Base-by-base conservation (phyloP, 2,888 invertebrate genomes). In the Caenorhabditis afra region DNA sequence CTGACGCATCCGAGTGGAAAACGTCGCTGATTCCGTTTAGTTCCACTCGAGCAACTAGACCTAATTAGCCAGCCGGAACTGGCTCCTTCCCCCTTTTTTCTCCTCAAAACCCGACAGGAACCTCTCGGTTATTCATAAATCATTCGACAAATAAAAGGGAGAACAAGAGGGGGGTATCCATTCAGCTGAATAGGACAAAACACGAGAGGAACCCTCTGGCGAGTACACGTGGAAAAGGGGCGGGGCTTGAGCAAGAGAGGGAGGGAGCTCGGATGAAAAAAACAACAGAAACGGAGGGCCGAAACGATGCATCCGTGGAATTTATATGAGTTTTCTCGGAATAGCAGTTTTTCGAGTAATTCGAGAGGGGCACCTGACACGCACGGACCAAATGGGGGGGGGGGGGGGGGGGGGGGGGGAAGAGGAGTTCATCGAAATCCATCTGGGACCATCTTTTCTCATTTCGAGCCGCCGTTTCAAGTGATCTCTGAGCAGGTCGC, bases 1-100 rank as follows among this genome's bases (percentile, higher is more conserved):
- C 57, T 71, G 47, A 39, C 22, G 55, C 71, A 71, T 23, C 62
- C 62, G 41, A 71, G 62, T 61, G 71, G 37, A 35, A 62, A 45
- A 44, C 12, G 37, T 55, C 50, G n/a, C 23, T 71, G 62, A 64
- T 64, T 71, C 53, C 64, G 44, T 44, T 70, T 64, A 12, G 35
- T 71, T 64, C 64, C 71, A 71, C 71, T 64, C 49, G 71, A 71
- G 29, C 55, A 50, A 55, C 22, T 53, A 62, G 52, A 55, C 53
- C 45, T 71, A 62, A 57, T 71, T 71, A 62, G 53, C 39, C n/a
- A 3, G 23, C 55, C 16, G 59, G 45, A 14, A 47, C 20, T 41
- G 14, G 64, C 16, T 49, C 16, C 49, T 22, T 3, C 49, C 18
- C 16, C 16, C 16, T 49, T 22, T 49, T 20, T 22, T 49, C 22